These are phyloP conservation scores for Eupithecia inturbata DNA, from an alignment of 2,888 invertebrate species.

Conservation along the genomic window DNA sequence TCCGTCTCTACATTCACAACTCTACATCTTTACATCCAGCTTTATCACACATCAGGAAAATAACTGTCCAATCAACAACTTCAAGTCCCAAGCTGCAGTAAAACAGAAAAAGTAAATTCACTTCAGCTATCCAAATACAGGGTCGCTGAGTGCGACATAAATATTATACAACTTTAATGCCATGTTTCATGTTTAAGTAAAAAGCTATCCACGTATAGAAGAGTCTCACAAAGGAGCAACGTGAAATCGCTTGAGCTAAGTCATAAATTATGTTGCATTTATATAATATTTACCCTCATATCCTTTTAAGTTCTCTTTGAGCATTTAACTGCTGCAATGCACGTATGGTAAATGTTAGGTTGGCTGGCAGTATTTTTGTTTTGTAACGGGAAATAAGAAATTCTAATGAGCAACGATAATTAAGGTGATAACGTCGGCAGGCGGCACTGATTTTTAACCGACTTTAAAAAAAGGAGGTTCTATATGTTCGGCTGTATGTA, in stretches of 20 bases:
- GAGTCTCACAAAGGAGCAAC: slow-evolving; percentile 20
- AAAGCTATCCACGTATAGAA: slow-evolving; percentile 32
- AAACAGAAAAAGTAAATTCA: slow-evolving; percentile 16
- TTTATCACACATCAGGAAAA: not conserved
- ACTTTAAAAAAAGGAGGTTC: too few species aligned
- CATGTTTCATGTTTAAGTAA: slow-evolving; percentile 38
- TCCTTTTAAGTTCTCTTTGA: not conserved
- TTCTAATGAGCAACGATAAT: not conserved
- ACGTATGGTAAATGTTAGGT: not conserved
- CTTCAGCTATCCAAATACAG: slow-evolving; percentile 22
- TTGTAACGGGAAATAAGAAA: not conserved
- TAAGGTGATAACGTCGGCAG: not conserved
- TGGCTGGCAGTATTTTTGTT: not conserved
- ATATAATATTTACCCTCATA: not conserved
- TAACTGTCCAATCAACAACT: not conserved
- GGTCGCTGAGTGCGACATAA: slow-evolving; percentile 28
- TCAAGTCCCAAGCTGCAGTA: not conserved
- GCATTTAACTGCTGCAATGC: slow-evolving; percentile 7
- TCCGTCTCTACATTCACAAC: not conserved
- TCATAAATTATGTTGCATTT: slow-evolving; percentile 11
- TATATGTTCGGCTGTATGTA: too few species aligned
- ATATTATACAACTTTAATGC: slow-evolving; percentile 30
- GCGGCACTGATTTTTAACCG: not conserved
- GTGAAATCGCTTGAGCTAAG: slow-evolving; percentile 22
- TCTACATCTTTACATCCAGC: not conserved